phyloP scores from a whole-genome alignment of 2,113 vertebrate genomes.

The Heptranchias perlo region DNA sequence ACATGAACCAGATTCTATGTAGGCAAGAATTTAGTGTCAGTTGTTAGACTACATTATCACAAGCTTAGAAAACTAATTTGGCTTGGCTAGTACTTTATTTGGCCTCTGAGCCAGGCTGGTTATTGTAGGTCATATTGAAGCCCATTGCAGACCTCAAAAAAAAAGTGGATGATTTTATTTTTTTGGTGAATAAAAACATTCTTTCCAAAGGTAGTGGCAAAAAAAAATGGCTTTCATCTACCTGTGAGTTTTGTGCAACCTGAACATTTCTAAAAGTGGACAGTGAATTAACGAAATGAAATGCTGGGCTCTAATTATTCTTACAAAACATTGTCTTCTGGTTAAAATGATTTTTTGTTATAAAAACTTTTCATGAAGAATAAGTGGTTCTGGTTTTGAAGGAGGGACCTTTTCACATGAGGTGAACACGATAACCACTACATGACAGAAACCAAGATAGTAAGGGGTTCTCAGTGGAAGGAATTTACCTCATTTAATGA shows the following conservation, averaged over 20 bases:
- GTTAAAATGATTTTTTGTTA: background rate
- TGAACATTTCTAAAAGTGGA: background rate
- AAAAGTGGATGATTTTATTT: background rate
- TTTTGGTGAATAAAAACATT: background rate
- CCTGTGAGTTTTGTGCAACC: background rate
- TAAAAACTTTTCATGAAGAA: background rate
- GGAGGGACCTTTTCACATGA: background rate
- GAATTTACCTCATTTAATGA: no score
- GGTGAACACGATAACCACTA: background rate
- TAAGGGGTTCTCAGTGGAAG: background rate
- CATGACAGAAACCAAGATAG: background rate
- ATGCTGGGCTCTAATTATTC: background rate
- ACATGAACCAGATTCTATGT: background rate
- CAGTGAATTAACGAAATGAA: background rate
- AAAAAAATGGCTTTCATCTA: background rate
- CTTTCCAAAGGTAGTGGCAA: background rate
- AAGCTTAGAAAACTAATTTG: background rate
- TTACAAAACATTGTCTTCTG: background rate
- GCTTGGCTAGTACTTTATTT: background rate
- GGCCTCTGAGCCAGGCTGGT: background rate
- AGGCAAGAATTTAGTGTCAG: background rate
- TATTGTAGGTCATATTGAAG: background rate
- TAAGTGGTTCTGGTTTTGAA: background rate
- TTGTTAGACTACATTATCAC: background rate
- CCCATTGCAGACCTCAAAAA: background rate